A percentile compares a stretch with the other conserved stretches of the same genome.
phyloP scores from a whole-genome alignment of 2,797 vertebrate genomes.

The Momotus momota region DNA sequence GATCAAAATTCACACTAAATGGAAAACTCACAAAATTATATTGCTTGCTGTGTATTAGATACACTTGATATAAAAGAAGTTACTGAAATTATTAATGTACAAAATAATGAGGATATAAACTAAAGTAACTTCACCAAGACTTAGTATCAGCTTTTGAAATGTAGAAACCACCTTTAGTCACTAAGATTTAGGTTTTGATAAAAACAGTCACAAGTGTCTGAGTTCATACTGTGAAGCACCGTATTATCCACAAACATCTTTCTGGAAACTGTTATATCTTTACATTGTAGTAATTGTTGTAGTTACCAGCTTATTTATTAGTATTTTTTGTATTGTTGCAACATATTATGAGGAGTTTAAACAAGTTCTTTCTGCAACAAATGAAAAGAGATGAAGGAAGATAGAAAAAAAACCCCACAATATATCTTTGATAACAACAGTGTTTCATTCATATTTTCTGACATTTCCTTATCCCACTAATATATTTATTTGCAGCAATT shows the following conservation, averaged over 20 bases:
- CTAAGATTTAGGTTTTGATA: not conserved
- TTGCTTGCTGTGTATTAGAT: not conserved
- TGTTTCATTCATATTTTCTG: not conserved
- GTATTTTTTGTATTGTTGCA: not conserved
- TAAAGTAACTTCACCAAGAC: not conserved
- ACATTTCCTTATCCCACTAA: not conserved
- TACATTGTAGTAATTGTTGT: not conserved
- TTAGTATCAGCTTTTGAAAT: not conserved
- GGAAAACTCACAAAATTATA: not conserved
- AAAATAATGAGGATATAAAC: not conserved
- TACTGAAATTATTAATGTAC: not conserved
- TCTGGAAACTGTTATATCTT: not conserved
- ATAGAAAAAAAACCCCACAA: not conserved
- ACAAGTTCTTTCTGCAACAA: not conserved
- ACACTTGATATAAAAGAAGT: not conserved
- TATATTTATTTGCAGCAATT: not conserved
- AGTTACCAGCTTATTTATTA: not conserved
- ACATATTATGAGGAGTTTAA: not conserved
- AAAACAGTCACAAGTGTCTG: not conserved
- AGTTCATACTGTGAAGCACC: not conserved
- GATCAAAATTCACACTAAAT: not conserved
- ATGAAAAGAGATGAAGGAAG: not conserved
- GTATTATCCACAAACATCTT: not conserved
- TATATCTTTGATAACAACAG: not conserved
- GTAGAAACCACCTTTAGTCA: not conserved